A percentile compares a stretch with the other conserved stretches of the same genome.
These are phyloP conservation scores for Galeopsomyia nigrocyanea DNA, from an alignment of 2,888 invertebrate species.

Conservation along the genomic window DNA sequence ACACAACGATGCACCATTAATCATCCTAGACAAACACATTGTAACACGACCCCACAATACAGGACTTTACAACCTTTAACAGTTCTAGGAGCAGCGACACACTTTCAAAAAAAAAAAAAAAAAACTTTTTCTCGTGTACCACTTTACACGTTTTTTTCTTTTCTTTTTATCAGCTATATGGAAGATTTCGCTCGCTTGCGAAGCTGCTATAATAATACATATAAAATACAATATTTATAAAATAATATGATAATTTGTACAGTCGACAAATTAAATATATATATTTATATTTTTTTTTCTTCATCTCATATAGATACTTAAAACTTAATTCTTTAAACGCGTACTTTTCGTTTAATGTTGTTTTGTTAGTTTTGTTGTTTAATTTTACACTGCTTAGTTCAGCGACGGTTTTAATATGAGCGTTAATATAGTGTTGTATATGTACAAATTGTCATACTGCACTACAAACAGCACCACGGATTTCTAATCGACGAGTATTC, in stretches of 20 bases:
- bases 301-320: constrained; percentile 48
- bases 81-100: constrained; percentile 33
- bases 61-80: constrained; percentile 45
- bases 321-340: constrained; percentile 23
- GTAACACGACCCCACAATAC: constrained; percentile 16
- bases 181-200: constrained; percentile 51
- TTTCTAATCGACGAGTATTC: constrained; percentile 46
- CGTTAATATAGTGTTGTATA: too few species aligned
- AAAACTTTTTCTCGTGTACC: constrained; percentile 15
- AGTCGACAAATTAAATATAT: constrained; percentile 56
- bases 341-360: constrained; percentile 24
- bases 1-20: constrained; percentile 17
- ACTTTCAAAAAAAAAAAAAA: too few species aligned
- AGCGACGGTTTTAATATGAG: too few species aligned
- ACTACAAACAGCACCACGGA: constrained; percentile 48
- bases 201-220: constrained; percentile 57
- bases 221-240: constrained; percentile 60
- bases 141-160: background rate
- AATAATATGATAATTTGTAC: constrained; percentile 61
- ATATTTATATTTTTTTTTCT: constrained; percentile 51
- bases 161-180: constrained; percentile 30
- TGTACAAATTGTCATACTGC: constrained; percentile 1
- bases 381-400: constrained; percentile 27
- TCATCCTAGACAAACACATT: constrained; percentile 25
- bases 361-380: constrained; percentile 23